Evolutionary conservation across 2,888 invertebrate species (phyloP), one percentile per base, ranked within the genome.

Genomic region (Acrobasis consociella): DNA sequence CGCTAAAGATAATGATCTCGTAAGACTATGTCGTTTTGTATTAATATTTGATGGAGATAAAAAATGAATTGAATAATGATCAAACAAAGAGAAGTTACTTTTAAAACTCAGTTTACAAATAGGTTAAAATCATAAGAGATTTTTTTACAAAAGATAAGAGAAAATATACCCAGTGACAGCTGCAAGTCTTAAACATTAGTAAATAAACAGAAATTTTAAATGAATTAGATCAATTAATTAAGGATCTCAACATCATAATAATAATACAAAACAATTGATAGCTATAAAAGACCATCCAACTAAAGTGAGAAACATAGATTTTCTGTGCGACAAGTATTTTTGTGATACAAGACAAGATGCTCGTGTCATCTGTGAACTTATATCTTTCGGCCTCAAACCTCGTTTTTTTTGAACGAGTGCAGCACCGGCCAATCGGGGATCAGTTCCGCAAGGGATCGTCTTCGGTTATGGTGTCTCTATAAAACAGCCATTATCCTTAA

Each of bases 401-500:
- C 97, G 94, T 95, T 94, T 94, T 93, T 95, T 93, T 94, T 94
- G 94, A 95, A 95, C 94, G 95, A 95, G 92, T 96, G 96, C 87
- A 97, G 95, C 87, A 95, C 96, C 85, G 98, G 98, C 98, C 98
- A 98, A 94, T 98, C 98, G 85, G 98, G 98, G 91, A 98, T 98
- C 94, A 98, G 94, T 94, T 98, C 98, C 83, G 97, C 97, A 93
- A 98, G 94, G 84, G 97, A 97, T 86, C 95, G 96, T 94, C 97
- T 95, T 94, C 97, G 95, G 86, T 84, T 91, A 81, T 90, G 87
- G 80, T 85, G 81, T 91, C 86, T 91, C 92, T 92, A 92, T 81
- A 92, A 92, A 90, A 91, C 85, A 89, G 86, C 78, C 85, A 88
- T 78, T 75, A 80, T 80, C 82, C 87, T 89, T 88, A 89, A 69